Conservation (phyloP, 2,797 vertebrate species). For the Circus cinereus region DNA sequence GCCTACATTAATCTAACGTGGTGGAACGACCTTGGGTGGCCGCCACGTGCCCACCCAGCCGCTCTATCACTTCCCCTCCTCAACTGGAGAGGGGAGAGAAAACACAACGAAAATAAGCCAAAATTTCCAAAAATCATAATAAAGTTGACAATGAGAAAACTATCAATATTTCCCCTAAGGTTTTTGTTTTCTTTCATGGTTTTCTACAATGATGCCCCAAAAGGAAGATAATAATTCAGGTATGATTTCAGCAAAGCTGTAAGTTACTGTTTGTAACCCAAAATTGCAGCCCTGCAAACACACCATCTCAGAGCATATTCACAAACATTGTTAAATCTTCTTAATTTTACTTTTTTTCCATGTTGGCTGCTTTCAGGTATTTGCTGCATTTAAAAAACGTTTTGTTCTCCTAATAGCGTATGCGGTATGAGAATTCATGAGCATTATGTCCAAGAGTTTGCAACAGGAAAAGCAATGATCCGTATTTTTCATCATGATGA, state of each 20-base stretch:
- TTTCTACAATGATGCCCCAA: fast-evolving
- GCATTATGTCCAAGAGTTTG: not conserved
- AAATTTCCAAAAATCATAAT: not conserved
- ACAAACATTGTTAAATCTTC: not conserved
- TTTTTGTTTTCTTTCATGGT: too few species aligned
- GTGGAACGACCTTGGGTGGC: not conserved
- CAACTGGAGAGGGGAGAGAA: too few species aligned
- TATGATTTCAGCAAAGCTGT: not conserved
- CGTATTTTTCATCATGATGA: fast-evolving
- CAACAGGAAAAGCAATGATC: not conserved
- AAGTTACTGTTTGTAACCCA: not conserved
- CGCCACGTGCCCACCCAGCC: not conserved
- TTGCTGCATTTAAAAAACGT: not conserved
- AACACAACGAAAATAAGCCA: fast-evolving
- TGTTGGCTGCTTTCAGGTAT: not conserved
- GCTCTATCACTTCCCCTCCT: not conserved
- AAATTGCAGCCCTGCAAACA: not conserved
- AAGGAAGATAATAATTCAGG: not conserved
- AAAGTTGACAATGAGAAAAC: not conserved
- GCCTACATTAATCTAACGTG: fast-evolving
- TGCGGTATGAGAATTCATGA: not conserved
- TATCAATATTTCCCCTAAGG: not conserved
- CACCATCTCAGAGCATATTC: not conserved
- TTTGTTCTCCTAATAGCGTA: fast-evolving
- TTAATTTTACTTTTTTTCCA: not conserved